Conservation (phyloP, 2,113 vertebrate species). For the Etia nguti region DNA sequence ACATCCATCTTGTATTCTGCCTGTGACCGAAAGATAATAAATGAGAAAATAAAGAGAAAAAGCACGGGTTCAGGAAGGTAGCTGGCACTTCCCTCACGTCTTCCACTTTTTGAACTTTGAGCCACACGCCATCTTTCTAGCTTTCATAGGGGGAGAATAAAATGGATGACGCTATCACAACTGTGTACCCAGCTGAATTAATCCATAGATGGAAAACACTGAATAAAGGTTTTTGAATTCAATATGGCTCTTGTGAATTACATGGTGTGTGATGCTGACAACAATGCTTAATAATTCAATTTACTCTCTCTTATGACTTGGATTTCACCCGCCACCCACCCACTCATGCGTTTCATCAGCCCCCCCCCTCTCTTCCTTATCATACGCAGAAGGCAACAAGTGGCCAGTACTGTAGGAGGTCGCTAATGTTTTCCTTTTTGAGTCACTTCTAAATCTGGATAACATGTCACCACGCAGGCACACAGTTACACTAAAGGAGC, state of each 20-base stretch:
- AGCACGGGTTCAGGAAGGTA: not conserved
- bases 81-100: not conserved
- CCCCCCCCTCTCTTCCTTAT: slow-evolving; percentile 15
- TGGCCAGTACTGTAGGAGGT: slow-evolving; percentile 42
- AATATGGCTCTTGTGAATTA: not conserved
- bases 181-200: not conserved
- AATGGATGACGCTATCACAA: not conserved
- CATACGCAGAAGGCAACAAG: slow-evolving; percentile 18
- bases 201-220: not conserved
- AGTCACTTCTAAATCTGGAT: slow-evolving; percentile 72
- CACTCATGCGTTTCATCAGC: not conserved
- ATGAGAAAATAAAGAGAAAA: not conserved
- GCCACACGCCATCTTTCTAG: not conserved
- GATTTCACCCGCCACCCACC: not conserved
- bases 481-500: slow-evolving; percentile 30
- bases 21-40: not conserved
- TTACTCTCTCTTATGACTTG: not conserved
- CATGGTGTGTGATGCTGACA: not conserved
- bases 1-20: not conserved
- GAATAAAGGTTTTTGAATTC: not conserved
- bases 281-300: not conserved
- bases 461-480: slow-evolving; percentile 54
- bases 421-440: slow-evolving; percentile 62
- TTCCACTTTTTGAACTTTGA: not conserved
- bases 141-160: not conserved